Conservation (phyloP, 2,113 vertebrate species). For the Tringa solitaria region DNA sequence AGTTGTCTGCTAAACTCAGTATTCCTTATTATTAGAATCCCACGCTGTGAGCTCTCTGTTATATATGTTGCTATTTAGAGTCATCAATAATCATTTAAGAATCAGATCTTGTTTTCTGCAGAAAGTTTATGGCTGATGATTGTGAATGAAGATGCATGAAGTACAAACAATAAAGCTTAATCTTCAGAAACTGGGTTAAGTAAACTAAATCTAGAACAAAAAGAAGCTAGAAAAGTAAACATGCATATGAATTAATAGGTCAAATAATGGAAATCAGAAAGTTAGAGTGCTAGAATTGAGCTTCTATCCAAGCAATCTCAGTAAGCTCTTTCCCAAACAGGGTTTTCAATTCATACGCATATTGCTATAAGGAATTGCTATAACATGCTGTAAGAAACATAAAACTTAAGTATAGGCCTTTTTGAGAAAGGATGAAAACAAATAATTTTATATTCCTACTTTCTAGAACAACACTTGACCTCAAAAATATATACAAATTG, state of each 20-base stretch:
- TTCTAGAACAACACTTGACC: background rate
- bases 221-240: background rate
- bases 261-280: background rate
- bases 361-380: background rate
- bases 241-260: background rate
- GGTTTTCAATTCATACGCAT: background rate
- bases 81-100: background rate
- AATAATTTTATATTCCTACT: no score
- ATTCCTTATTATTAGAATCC: background rate
- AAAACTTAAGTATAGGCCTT: background rate
- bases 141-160: background rate
- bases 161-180: background rate
- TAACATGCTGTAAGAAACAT: background rate
- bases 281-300: background rate
- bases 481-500: background rate
- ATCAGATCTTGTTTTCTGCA: background rate
- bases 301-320: background rate
- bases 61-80: background rate
- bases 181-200: background rate
- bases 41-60: background rate
- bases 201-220: background rate
- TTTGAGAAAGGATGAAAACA: background rate
- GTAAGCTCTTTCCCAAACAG: background rate
- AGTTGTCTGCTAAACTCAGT: background rate
- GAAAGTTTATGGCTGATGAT: background rate